Evolutionary conservation across 2,888 invertebrate genomes (phyloP).

Genomic region (Serrognathus titanus): DNA sequence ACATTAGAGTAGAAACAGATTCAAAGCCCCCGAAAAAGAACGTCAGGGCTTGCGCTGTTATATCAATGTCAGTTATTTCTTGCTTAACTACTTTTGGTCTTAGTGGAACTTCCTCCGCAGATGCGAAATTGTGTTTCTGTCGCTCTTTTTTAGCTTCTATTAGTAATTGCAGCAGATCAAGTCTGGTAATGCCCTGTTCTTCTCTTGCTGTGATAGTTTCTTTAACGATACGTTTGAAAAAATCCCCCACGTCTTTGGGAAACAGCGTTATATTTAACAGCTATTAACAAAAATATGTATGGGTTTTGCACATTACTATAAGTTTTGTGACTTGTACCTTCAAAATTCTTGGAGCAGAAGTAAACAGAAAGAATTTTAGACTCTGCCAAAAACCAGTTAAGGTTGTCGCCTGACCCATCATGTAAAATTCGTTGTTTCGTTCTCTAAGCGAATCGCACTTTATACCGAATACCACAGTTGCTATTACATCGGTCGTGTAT

Average conservation of each 20-base stretch:
- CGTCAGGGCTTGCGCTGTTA: constrained; percentile 56
- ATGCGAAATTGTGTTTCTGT: constrained; percentile 14
- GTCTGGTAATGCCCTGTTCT: no score
- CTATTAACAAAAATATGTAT: no score
- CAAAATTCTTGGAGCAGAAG: constrained; percentile 10
- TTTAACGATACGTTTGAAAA: no score
- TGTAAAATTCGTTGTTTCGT: constrained; percentile 32
- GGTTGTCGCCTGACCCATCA: constrained; percentile 6
- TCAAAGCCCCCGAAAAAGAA: constrained; percentile 57
- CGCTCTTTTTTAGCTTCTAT: constrained; percentile 16
- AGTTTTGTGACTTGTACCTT: not conserved
- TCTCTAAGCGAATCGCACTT: constrained; percentile 55
- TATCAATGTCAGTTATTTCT: constrained; percentile 45
- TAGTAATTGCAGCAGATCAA: constrained; percentile 16
- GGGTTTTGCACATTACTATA: no score
- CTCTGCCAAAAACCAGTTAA: constrained; percentile 50
- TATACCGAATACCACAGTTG: constrained; percentile 53
- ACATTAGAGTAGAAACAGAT: constrained; percentile 49
- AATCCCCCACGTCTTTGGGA: no score
- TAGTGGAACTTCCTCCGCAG: constrained; percentile 14
- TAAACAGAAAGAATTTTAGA: constrained; percentile 7
- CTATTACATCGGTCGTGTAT: constrained; percentile 56
- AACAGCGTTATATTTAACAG: no score
- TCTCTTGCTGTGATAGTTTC: no score
- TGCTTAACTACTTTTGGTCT: not conserved